These are phyloP conservation scores for Pimephales promelas DNA, from an alignment of 2,113 vertebrate species.

Conservation along the genomic window DNA sequence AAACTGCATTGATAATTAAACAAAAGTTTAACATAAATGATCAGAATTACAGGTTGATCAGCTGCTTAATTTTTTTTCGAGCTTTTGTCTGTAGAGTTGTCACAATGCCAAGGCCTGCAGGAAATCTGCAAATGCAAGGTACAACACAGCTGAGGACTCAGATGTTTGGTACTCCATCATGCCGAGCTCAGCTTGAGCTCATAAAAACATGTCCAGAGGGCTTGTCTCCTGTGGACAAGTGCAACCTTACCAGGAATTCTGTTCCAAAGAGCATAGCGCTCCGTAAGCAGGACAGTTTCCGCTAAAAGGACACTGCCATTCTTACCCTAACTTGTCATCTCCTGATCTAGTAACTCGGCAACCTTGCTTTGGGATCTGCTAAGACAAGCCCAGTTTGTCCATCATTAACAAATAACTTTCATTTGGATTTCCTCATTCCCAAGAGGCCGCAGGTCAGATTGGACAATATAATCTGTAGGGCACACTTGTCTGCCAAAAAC, in stretches of 20 bases:
- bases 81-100: neutral
- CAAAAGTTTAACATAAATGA: neutral
- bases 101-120: constrained; percentile 13
- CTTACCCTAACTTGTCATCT: neutral
- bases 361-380: neutral
- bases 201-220: constrained; percentile 20
- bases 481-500: constrained; percentile 11
- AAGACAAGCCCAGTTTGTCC: neutral
- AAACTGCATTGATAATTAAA: neutral
- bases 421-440: constrained; percentile 16
- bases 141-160: constrained; percentile 22
- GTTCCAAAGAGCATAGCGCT: constrained; percentile 2
- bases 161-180: constrained; percentile 27
- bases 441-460: neutral
- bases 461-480: neutral
- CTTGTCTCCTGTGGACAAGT: neutral
- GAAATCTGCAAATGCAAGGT: constrained; percentile 11
- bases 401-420: neutral
- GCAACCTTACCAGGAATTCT: constrained; percentile 19
- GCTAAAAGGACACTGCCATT: neutral
- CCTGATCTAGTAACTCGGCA: neutral
- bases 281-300: neutral
- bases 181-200: constrained; percentile 13
- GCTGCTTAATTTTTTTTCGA: neutral
- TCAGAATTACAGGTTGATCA: neutral